Percentiles rank a stretch among this genome's conserved stretches.
Conservation (phyloP, 2,113 vertebrate genomes). For the Hyperopisus bebe region DNA sequence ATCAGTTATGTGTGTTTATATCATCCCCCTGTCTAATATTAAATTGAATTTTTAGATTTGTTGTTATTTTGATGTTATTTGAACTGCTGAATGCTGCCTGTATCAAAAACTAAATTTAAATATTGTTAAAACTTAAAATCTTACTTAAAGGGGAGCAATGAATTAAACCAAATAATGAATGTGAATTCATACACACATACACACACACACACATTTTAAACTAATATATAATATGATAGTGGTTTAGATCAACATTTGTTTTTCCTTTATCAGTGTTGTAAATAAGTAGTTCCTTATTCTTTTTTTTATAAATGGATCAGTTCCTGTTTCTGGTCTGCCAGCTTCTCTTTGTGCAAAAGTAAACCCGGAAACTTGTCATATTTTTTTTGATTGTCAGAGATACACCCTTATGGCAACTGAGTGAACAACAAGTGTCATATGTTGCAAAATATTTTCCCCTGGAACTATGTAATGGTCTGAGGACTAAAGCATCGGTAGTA, state of each 20-base stretch:
- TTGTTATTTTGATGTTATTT: background rate
- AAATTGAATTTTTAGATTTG: background rate
- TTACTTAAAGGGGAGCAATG: background rate
- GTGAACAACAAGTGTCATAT: background rate
- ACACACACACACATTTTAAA: background rate
- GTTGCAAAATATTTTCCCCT: background rate
- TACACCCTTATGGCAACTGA: background rate
- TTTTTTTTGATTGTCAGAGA: background rate
- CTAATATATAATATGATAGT: background rate
- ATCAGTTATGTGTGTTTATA: background rate
- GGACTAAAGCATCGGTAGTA: background rate
- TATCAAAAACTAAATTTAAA: background rate
- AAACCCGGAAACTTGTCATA: background rate
- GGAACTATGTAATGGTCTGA: background rate
- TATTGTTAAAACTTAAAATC: background rate
- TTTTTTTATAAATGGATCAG: constrained; percentile 30
- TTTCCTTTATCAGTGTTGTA: constrained; percentile 42
- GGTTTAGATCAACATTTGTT: constrained; percentile 30
- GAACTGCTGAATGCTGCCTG: background rate
- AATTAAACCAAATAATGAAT: constrained; percentile 10
- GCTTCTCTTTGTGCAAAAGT: background rate
- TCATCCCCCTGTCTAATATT: background rate
- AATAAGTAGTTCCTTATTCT: constrained; percentile 43
- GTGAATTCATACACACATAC: background rate
- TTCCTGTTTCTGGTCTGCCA: constrained; percentile 27